A percentile compares a stretch with the other conserved stretches of the same genome.
These are phyloP conservation scores for Hipparchia semele DNA, from an alignment of 2,888 invertebrate species.

Conservation along the genomic window DNA sequence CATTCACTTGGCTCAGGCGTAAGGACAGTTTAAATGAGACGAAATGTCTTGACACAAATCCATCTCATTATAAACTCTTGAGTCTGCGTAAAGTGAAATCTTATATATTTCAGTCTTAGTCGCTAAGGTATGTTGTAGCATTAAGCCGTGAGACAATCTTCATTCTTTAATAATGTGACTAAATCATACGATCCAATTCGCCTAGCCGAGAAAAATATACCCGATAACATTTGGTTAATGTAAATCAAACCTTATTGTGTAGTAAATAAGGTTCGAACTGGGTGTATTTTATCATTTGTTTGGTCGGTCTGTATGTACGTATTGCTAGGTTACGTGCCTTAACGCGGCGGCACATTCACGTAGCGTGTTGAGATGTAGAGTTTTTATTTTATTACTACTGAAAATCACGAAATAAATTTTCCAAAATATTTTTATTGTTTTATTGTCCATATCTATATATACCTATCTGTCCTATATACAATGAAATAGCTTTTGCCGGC, in stretches of 20 bases:
- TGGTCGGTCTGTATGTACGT: constrained; percentile 16
- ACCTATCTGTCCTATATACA: no score
- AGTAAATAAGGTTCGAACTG: not conserved
- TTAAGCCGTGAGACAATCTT: constrained; percentile 4
- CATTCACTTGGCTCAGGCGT: no score
- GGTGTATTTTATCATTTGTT: constrained; percentile 31
- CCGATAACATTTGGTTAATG: not conserved
- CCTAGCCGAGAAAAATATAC: constrained; percentile 11
- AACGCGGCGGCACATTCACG: constrained; percentile 56
- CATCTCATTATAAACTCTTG: no score
- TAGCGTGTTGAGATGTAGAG: constrained; percentile 66
- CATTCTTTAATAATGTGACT: not conserved
- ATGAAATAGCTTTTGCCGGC: no score
- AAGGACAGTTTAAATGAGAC: no score
- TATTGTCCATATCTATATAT: constrained; percentile 37
- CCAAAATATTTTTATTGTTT: constrained; percentile 53
- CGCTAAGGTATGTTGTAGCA: no score
- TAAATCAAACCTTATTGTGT: not conserved
- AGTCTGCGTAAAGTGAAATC: no score
- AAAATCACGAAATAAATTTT: constrained; percentile 76
- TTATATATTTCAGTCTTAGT: no score
- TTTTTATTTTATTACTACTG: constrained; percentile 74
- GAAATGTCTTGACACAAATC: no score
- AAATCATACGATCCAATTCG: constrained; percentile 7
- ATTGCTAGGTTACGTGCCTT: constrained; percentile 44